Conservation (phyloP, 2,888 invertebrate species). For the Lucinisca nassula region DNA sequence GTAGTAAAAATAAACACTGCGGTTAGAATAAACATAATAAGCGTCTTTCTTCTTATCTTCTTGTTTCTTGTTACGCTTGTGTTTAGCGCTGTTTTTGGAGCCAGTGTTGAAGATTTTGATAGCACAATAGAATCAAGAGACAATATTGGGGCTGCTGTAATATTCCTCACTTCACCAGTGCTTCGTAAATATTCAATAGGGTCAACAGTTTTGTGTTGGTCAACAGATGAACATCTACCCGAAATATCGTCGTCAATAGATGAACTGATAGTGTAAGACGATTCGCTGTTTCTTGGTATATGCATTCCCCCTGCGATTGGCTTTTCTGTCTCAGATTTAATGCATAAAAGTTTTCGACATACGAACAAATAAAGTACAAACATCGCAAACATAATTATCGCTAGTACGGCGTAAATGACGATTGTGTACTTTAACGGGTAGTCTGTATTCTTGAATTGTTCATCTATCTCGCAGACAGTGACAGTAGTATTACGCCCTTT, state of each 20-base stretch:
- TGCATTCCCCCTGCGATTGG: no score
- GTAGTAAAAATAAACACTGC: constrained; percentile 32
- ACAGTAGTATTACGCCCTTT: constrained; percentile 9
- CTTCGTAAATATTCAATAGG: not conserved
- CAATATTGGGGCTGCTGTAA: no score
- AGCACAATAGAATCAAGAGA: not conserved
- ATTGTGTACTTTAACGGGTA: constrained; percentile 19
- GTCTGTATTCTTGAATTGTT: constrained; percentile 31
- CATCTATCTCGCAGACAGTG: constrained; percentile 33
- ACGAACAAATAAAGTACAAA: constrained; percentile 32
- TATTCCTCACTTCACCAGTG: not conserved
- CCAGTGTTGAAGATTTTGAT: no score
- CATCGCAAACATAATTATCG: constrained; percentile 26
- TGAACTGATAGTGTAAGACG: not conserved
- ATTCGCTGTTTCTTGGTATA: not conserved
- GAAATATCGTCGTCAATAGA: not conserved
- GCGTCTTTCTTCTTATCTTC: constrained; percentile 36
- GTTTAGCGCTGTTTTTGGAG: no score
- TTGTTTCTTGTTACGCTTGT: not conserved
- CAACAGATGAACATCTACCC: not conserved
- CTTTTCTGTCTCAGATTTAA: constrained; percentile 13
- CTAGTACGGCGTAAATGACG: constrained; percentile 18
- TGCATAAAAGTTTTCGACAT: constrained; percentile 23
- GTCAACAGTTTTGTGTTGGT: no score
- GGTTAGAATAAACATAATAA: constrained; percentile 51